Evolutionary conservation across 2,888 invertebrate genomes (phyloP), one percentile per base, ranked within the genome.

Genomic region (Macrophya alboannulata): DNA sequence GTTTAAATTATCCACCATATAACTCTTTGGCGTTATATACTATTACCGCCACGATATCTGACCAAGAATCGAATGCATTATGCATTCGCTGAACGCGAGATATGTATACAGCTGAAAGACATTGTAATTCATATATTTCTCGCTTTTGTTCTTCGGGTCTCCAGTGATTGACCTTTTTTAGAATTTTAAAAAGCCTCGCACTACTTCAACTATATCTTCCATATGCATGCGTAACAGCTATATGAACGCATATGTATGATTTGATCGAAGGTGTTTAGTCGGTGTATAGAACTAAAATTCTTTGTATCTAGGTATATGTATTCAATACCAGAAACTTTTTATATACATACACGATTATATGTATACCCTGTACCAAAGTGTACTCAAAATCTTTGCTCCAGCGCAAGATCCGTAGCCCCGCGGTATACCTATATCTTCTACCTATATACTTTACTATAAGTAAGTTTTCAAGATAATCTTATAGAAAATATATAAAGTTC

Each of bases 401-500:
- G 62, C 62, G 12, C 62, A 62, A 21, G 21, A 62, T 62, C n/a
- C 55, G 12, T 62, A 62, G 9, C 62, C 25, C 21, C 12, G 25
- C 31, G 31, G 31, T 62, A 62, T 21, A 21, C 12, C 21, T 25
- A 62, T 21, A 21, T 25, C 62, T 62, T 21, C 12, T 37, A 12
- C 37, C 68, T 68, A 17, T 37, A 17, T 25, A 62, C 62, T 62
- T 62, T 25, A 21, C 68, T 37, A 68, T 68, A 43, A 74, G 45
- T 68, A 43, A 74, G 45, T 74, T 74, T 74, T 74, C 43, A 74
- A 45, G n/a, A 45, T 74, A 43, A 74, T 45, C 45, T 21, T 43
- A 74, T 74, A 74, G 74, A 74, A 74, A 74, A 74, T 74, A 45
- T 74, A 74, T 25, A 74, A 74, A 74, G 9, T 74, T 74, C 74